Base-by-base conservation (phyloP, 1,140 invertebrate species). In the Polypedilum vanderplanki region DNA sequence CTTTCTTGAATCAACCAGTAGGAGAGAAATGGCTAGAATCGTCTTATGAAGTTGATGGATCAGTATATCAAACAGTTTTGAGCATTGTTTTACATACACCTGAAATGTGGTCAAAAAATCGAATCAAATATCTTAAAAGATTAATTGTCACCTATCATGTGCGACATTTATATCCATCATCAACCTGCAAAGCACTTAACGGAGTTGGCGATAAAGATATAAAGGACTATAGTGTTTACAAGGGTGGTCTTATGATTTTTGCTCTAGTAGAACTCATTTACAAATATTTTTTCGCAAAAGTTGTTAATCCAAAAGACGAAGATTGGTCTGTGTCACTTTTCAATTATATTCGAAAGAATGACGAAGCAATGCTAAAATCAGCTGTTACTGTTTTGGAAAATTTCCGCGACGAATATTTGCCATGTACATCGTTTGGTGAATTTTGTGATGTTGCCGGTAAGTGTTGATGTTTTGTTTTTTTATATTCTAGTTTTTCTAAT, bases 261-360 rank as follows among this genome's bases (percentile, higher is more conserved):
- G 90, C 88, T 33, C 81, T 96, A 18, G 84, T 95, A 46, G 90
- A 95, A 83, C 86, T 87, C 76, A 87, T 94, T 74, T 95, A 94
- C 79, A 85, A 86, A 40, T 87, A 89, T 76, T 77, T 83, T 46
- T 85, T 86, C 57, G 84, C 94, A 89, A 90, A 89, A 80, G 90
- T 95, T 0, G 85, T 81, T 74, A 87, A 91, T n/a, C 86, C 87
- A 10, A 70, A 87, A 17, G 90, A 91, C 76, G 90, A 92, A 75
- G 90, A 93, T 77, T 98, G 96, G 96, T 89, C 94, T 5, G 87
- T 89, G 5, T 88, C 90, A 76, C 84, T 98, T 75, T 96, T 96
- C 33, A 94, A 97, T 80, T 97, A 93, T 80, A 95, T 98, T 79
- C 88, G 97, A 5, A 90, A 95, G 79, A 97, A 96, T 85, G 97